Conservation (phyloP, 1,140 invertebrate genomes). For the Subanguina moxae region DNA sequence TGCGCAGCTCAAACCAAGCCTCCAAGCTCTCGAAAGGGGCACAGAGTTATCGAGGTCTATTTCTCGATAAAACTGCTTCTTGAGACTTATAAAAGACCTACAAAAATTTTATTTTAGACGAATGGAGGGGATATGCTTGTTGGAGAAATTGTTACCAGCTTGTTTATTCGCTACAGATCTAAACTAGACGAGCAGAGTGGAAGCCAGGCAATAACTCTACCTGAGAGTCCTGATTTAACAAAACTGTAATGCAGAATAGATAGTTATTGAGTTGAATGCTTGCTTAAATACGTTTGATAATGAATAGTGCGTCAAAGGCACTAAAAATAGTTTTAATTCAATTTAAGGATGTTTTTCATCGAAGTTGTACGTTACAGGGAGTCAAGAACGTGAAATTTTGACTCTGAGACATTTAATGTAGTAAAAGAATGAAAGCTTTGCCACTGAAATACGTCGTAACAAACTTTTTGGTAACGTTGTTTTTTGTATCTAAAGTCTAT, state of each 20-base stretch:
- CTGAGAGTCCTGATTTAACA: neutral
- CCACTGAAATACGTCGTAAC: too few relatives aligned
- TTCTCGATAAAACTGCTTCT: slow-evolving; percentile 4
- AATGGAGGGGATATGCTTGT: slow-evolving; percentile 52
- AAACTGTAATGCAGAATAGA: neutral
- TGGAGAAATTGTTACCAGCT: slow-evolving; percentile 47
- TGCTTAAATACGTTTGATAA: neutral
- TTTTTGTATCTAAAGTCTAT: too few relatives aligned
- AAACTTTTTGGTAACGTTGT: too few relatives aligned
- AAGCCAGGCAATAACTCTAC: slow-evolving; percentile 10
- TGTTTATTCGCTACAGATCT: slow-evolving; percentile 35
- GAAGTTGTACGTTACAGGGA: too few relatives aligned
- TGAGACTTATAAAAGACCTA: neutral
- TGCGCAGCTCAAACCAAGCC: slow-evolving; percentile 1
- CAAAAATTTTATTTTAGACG: slow-evolving; percentile 43
- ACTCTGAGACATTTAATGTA: too few relatives aligned
- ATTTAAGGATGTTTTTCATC: too few relatives aligned
- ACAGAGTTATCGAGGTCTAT: too few relatives aligned
- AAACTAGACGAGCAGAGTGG: slow-evolving; percentile 27
- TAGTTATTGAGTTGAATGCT: neutral
- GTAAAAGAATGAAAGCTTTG: too few relatives aligned
- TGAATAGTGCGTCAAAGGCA: too few relatives aligned
- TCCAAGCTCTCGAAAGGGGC: neutral
- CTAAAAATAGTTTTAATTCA: too few relatives aligned
- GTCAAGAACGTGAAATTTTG: too few relatives aligned